Percentiles rank a stretch among this genome's conserved stretches.
These are phyloP conservation scores for Timema cristinae DNA, from an alignment of 2,888 invertebrate species.

Conservation along the genomic window DNA sequence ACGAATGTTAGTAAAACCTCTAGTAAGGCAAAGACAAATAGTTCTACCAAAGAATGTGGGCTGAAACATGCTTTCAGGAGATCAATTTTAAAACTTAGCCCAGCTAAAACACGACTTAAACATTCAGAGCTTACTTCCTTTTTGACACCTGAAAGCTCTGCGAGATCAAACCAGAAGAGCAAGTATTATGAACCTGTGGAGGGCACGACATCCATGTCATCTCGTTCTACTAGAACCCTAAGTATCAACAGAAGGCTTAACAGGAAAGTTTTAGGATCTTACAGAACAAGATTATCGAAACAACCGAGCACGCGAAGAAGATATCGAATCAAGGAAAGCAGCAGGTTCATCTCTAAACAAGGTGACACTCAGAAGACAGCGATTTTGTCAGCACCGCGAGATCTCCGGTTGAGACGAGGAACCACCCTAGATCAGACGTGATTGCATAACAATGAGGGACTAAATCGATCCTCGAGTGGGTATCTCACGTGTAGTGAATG, in stretches of 20 bases:
- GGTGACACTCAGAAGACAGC: slow-evolving; percentile 39
- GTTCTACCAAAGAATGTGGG: slow-evolving; percentile 52
- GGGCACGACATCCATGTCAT: no score
- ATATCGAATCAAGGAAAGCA: no score
- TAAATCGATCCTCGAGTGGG: slow-evolving; percentile 51
- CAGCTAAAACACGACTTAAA: slow-evolving; percentile 28
- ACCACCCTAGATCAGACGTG: background rate
- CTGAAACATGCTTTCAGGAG: slow-evolving; percentile 62
- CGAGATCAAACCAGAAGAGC: no score
- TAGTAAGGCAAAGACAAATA: slow-evolving; percentile 40
- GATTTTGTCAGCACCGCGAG: slow-evolving; percentile 46
- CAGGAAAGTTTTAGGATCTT: no score
- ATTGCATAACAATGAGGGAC: background rate
- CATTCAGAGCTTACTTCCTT: slow-evolving; percentile 45
- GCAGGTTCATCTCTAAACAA: no score
- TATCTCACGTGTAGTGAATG: slow-evolving; percentile 88
- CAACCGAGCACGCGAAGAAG: no score
- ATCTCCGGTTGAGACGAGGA: background rate
- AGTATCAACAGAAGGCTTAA: no score
- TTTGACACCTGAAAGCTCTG: slow-evolving; percentile 42
- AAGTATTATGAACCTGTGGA: no score
- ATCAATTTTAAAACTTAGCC: slow-evolving; percentile 40
- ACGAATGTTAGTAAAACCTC: slow-evolving; percentile 56
- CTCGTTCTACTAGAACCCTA: no score
- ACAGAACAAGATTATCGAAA: no score